A percentile compares a stretch with the other conserved stretches of the same genome.
These are phyloP conservation scores for Hydroisotoma schaefferi DNA, from an alignment of 2,888 invertebrate genomes.

Conservation along the genomic window DNA sequence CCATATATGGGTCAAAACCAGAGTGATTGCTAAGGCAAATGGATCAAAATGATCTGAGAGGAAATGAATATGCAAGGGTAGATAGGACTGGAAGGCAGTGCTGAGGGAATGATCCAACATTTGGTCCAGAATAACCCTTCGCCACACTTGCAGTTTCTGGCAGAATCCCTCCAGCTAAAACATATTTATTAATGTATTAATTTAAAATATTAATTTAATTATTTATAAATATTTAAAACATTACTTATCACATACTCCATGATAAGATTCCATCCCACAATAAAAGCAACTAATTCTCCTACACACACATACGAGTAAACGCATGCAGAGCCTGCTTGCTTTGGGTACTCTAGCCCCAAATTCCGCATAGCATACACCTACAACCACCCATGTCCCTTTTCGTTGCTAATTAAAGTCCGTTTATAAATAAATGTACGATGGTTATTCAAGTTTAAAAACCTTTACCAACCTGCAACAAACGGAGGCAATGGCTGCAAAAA, in stretches of 20 bases:
- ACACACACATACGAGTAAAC: conserved; percentile 89
- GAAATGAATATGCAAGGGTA: conserved; percentile 58
- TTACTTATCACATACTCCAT: conserved; percentile 76
- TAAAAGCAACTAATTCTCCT: conserved; percentile 84
- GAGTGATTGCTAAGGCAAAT: conserved; percentile 63
- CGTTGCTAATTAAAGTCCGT: too few species aligned
- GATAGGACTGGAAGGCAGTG: background rate
- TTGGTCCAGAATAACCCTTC: background rate
- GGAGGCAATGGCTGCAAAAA: conserved; percentile 91
- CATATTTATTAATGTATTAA: background rate
- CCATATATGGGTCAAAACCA: conserved; percentile 51
- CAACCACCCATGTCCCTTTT: too few species aligned
- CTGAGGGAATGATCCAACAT: background rate
- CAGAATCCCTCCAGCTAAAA: background rate
- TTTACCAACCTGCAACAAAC: too few species aligned
- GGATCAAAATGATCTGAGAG: conserved; percentile 69
- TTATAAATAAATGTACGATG: too few species aligned
- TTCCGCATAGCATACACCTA: conserved; percentile 86
- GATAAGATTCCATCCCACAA: conserved; percentile 92
- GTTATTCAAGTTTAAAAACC: conserved; percentile 51
- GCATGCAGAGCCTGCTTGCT: conserved; percentile 88
- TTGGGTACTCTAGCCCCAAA: conserved; percentile 78
- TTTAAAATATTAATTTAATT: too few species aligned
- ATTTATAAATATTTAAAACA: too few species aligned
- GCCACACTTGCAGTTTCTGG: background rate